Percentiles rank a stretch among this genome's conserved stretches.
These are phyloP conservation scores for Sarcophaga peregrina DNA, from an alignment of 1,140 invertebrate genomes.

Conservation along the genomic window DNA sequence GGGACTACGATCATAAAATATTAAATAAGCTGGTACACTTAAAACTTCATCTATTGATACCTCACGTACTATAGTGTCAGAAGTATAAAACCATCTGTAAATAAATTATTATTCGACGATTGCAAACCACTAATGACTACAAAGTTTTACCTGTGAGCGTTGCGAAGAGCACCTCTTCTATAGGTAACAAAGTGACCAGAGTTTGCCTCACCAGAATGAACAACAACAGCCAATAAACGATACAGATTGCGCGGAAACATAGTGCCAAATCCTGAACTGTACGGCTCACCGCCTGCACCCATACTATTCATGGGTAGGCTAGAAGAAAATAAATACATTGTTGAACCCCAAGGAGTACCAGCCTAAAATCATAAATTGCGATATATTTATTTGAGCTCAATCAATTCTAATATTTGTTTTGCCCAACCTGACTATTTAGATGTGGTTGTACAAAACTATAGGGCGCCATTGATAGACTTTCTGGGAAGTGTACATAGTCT, in stretches of 20 bases:
- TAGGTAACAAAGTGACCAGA: slow-evolving; percentile 94
- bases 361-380: slow-evolving; percentile 49
- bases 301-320: slow-evolving; percentile 63
- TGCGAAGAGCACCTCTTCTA: slow-evolving; percentile 76
- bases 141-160: slow-evolving; percentile 68
- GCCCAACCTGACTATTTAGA: slow-evolving; percentile 66
- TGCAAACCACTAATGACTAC: background rate
- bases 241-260: slow-evolving; percentile 71
- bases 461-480: slow-evolving; percentile 82
- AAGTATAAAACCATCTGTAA: slow-evolving; percentile 75
- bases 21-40: slow-evolving; percentile 74
- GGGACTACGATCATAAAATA: slow-evolving; percentile 74
- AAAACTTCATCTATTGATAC: slow-evolving; percentile 75
- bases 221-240: slow-evolving; percentile 84
- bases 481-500: slow-evolving; percentile 88
- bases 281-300: slow-evolving; percentile 36
- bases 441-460: slow-evolving; percentile 76
- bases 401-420: background rate
- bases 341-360: slow-evolving; percentile 64
- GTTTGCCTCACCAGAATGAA: slow-evolving; percentile 86
- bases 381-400: background rate
- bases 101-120: background rate
- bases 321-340: slow-evolving; percentile 62
- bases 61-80: slow-evolving; percentile 75
- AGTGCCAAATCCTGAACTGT: slow-evolving; percentile 56